Evolutionary conservation across 1,140 invertebrate species (phyloP).

Genomic region (Chionoecetes opilio): DNA sequence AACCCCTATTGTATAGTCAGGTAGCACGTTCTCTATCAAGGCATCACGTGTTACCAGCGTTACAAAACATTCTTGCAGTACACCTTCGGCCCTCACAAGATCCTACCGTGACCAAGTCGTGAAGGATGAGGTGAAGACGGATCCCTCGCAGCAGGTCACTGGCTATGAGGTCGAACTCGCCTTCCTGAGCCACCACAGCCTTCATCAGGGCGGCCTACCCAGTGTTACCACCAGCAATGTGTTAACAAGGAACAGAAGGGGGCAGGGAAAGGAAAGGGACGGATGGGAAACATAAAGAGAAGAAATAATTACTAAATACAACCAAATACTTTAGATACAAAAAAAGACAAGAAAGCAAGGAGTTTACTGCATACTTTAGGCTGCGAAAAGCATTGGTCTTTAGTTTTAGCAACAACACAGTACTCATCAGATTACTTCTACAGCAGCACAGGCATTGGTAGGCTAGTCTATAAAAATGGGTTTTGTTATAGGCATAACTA

Average conservation of each 20-base stretch:
- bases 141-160: constrained; percentile 67
- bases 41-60: neutral
- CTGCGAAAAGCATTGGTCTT: neutral
- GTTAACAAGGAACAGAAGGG: neutral
- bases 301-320: neutral
- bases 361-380: neutral
- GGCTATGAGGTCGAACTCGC: constrained; percentile 66
- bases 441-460: neutral
- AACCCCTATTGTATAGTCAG: too few relatives aligned
- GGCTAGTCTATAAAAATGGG: neutral
- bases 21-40: too few relatives aligned
- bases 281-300: neutral
- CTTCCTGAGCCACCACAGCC: constrained; percentile 58
- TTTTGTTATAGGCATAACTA: constrained; percentile 4
- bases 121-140: constrained; percentile 65
- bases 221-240: constrained; percentile 42
- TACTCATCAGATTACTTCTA: neutral
- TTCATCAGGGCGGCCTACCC: constrained; percentile 60
- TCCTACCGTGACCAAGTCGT: constrained; percentile 73
- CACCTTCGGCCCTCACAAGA: neutral
- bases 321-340: neutral
- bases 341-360: neutral
- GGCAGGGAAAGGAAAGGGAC: neutral
- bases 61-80: neutral
- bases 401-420: neutral